Conservation (phyloP, 2,113 vertebrate genomes). For the Amia ocellicauda region DNA sequence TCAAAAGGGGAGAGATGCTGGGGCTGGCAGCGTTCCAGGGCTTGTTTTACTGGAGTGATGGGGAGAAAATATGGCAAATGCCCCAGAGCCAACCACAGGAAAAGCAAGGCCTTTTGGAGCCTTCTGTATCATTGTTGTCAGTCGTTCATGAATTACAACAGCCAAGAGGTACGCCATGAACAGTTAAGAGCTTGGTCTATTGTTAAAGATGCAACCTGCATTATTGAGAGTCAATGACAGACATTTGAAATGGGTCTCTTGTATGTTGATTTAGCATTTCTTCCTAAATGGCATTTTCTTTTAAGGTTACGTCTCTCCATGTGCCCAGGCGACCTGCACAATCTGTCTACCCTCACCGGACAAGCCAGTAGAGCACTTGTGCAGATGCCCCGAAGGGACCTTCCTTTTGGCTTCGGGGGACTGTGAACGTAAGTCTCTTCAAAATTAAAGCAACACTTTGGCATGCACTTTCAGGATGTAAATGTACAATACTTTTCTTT, state of each 20-base stretch:
- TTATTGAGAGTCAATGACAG: too few species aligned
- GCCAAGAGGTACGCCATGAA: constrained; percentile 60
- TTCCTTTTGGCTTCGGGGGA: constrained; percentile 65
- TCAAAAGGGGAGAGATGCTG: constrained; percentile 44
- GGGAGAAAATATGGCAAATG: constrained; percentile 56
- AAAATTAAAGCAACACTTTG: neutral
- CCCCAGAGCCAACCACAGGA: constrained; percentile 43
- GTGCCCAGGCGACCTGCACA: constrained; percentile 60
- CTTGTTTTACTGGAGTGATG: constrained; percentile 76
- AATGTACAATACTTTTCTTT: neutral
- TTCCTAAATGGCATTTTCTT: neutral
- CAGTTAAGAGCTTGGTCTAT: too few species aligned
- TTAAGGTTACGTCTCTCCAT: constrained; percentile 50
- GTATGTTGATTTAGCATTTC: too few species aligned
- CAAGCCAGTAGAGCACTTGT: constrained; percentile 68
- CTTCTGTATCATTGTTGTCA: constrained; percentile 47
- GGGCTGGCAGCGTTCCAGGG: constrained; percentile 72
- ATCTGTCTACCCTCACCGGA: constrained; percentile 77
- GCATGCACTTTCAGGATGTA: neutral
- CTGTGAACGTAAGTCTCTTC: constrained; percentile 70
- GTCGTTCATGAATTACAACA: constrained; percentile 73
- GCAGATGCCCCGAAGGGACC: constrained; percentile 71
- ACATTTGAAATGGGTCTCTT: too few species aligned
- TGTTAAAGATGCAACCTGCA: too few species aligned
- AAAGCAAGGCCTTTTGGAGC: constrained; percentile 52